Conservation (phyloP, 2,113 vertebrate species). For the Andinoacara biseriatus region DNA sequence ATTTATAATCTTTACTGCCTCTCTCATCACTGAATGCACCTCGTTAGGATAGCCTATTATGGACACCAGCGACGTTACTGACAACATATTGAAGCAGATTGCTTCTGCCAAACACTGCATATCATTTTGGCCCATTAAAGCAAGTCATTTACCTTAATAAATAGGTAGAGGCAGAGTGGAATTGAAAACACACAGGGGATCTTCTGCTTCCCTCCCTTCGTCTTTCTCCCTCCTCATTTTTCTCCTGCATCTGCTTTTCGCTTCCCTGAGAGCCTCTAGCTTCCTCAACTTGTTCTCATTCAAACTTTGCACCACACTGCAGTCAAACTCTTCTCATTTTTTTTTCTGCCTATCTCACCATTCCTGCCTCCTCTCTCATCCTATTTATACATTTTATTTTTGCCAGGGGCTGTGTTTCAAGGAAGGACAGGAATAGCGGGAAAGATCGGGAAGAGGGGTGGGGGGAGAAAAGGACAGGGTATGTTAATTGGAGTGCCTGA, state of each 20-base stretch:
- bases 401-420: slow-evolving; percentile 50
- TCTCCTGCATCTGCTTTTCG: slow-evolving; percentile 2
- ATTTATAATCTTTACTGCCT: slow-evolving; percentile 42
- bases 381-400: slow-evolving; percentile 39
- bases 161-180: slow-evolving; percentile 55
- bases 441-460: slow-evolving; percentile 16
- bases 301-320: slow-evolving; percentile 36
- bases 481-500: slow-evolving; percentile 77
- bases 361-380: slow-evolving; percentile 12
- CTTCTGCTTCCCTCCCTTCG: slow-evolving; percentile 36
- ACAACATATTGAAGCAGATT: slow-evolving; percentile 68
- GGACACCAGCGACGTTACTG: slow-evolving; percentile 63
- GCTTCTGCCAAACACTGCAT: slow-evolving; percentile 74
- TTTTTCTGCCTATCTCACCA: slow-evolving; percentile 5
- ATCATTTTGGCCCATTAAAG: slow-evolving; percentile 72
- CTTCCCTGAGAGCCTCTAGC: slow-evolving; percentile 1
- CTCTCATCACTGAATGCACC: slow-evolving; percentile 61
- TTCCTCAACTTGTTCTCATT: slow-evolving; percentile 23
- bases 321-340: slow-evolving; percentile 13
- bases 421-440: slow-evolving; percentile 35
- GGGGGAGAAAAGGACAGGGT: slow-evolving; percentile 54
- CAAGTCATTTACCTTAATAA: slow-evolving; percentile 72
- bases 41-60: slow-evolving; percentile 72
- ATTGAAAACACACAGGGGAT: slow-evolving; percentile 57
- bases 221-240: slow-evolving; percentile 34